Conservation (phyloP, 2,797 vertebrate species). For the Dipus sagitta region DNA sequence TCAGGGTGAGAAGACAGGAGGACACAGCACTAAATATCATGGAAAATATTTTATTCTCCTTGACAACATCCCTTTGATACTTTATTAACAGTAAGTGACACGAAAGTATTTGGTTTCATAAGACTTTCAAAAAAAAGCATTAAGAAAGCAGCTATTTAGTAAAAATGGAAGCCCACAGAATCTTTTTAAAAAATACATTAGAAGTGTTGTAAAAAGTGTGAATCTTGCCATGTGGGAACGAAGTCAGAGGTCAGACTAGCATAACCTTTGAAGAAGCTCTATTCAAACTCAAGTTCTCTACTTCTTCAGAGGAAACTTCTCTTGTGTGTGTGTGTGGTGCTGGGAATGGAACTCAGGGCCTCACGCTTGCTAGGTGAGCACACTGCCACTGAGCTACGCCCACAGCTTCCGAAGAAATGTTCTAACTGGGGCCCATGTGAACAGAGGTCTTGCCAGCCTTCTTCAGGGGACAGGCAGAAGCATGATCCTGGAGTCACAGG, state of each 20-base stretch:
- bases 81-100: slow-evolving; percentile 53
- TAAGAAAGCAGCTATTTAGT: slow-evolving; percentile 62
- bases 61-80: not conserved
- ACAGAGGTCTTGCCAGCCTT: not conserved
- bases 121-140: slow-evolving; percentile 22
- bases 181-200: slow-evolving; percentile 25
- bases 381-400: not conserved
- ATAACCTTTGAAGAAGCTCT: not conserved
- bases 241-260: not conserved
- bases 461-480: not conserved
- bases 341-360: not conserved
- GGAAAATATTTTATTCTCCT: slow-evolving; percentile 45
- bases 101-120: not conserved
- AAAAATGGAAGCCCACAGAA: not conserved
- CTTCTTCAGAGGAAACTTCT: not conserved
- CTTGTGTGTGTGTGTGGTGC: too few species aligned
- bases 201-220: slow-evolving; percentile 28
- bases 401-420: not conserved
- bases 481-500: not conserved
- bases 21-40: not conserved
- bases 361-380: not conserved
- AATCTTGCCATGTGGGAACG: not conserved
- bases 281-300: not conserved
- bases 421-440: not conserved
- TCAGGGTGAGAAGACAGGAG: not conserved